A percentile compares a stretch with the other conserved stretches of the same genome.
These are phyloP conservation scores for Oscheius myriophilus DNA, from an alignment of 2,888 invertebrate species.

Conservation along the genomic window DNA sequence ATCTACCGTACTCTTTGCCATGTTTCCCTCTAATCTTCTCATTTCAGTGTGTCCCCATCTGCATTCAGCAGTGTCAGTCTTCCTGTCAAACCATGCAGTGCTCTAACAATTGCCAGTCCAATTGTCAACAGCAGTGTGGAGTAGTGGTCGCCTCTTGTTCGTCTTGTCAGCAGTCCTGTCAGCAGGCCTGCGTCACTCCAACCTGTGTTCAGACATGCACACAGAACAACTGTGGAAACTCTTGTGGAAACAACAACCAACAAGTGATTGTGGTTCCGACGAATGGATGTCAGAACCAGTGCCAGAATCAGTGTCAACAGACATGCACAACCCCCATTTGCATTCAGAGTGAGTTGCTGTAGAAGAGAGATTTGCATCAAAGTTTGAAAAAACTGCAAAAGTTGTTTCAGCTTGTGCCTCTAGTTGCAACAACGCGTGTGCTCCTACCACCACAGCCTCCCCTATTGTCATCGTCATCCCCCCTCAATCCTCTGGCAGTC, in stretches of 20 bases:
- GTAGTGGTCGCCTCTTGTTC: background rate
- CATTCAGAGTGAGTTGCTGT: conserved; percentile 12
- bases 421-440: conserved; percentile 13
- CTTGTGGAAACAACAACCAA: conserved; percentile 1
- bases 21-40: background rate
- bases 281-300: conserved; percentile 17
- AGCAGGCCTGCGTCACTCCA: conserved; percentile 20
- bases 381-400: background rate
- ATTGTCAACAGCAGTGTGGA: conserved; percentile 21
- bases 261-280: conserved; percentile 18
- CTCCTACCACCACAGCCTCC: conserved; percentile 7
- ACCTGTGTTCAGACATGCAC: conserved; percentile 19
- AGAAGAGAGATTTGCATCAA: background rate
- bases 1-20: background rate
- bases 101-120: conserved; percentile 13
- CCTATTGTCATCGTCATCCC: conserved; percentile 19
- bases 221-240: conserved; percentile 19
- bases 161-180: conserved; percentile 15
- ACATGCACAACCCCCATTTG: conserved; percentile 9
- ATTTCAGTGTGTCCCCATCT: conserved; percentile 10
- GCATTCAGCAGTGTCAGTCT: conserved; percentile 18
- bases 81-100: conserved; percentile 10
- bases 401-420: conserved; percentile 9
- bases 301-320: conserved; percentile 11
- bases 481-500: conserved; percentile 4